Evolutionary conservation across 2,888 invertebrate species (phyloP).

Genomic region (Calameuta filiformis): DNA sequence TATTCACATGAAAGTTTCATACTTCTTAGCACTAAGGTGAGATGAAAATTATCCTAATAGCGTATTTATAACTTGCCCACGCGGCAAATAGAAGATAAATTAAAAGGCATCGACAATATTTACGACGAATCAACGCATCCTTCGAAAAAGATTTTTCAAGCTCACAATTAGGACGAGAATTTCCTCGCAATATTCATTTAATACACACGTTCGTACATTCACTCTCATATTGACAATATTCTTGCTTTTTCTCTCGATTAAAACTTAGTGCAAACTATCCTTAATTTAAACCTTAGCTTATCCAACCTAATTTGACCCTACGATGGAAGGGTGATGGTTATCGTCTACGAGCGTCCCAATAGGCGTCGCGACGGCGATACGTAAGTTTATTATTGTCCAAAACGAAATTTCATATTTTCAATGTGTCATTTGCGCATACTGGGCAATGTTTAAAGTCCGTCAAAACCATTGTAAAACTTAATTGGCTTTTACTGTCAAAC

Average conservation of each 20-base stretch:
- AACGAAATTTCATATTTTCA: background rate
- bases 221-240: background rate
- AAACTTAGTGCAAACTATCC: constrained; percentile 1
- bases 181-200: background rate
- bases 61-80: background rate
- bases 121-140: background rate
- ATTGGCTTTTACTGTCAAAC: background rate
- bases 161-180: background rate
- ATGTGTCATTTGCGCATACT: background rate
- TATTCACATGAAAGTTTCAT: background rate
- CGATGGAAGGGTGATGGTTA: background rate
- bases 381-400: background rate
- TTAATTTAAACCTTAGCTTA: background rate
- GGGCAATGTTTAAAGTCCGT: background rate
- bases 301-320: background rate
- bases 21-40: background rate
- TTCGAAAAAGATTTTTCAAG: background rate
- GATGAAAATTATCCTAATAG: background rate
- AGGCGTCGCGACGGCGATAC: background rate
- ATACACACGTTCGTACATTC: background rate
- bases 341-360: background rate
- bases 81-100: background rate
- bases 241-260: background rate
- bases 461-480: background rate
- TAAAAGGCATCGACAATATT: background rate